Evolutionary conservation across 2,797 vertebrate species (phyloP).

Genomic region (Oreortyx pictus): DNA sequence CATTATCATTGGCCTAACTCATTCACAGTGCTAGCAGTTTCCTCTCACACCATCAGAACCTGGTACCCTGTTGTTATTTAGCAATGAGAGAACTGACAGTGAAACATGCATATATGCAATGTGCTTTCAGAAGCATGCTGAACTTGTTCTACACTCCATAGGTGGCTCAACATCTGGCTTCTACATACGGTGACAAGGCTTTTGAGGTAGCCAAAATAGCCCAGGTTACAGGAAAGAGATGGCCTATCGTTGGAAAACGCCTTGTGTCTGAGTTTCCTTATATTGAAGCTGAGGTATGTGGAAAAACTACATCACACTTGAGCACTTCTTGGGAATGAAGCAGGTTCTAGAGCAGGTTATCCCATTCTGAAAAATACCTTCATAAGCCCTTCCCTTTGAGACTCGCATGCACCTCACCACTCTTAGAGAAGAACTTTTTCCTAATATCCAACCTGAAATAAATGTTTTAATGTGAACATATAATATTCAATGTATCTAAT

Average conservation of each 20-base stretch:
- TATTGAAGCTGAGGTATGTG: conserved; percentile 93
- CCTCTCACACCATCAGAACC: conserved; percentile 55
- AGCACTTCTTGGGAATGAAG: neutral
- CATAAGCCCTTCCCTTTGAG: neutral
- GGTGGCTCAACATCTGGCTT: conserved; percentile 91
- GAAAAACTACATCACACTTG: accelerated
- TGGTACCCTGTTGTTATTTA: neutral
- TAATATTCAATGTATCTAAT: neutral
- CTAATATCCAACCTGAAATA: too few relatives aligned
- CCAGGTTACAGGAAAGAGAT: conserved; percentile 92
- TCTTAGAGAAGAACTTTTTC: too few relatives aligned
- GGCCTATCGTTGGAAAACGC: conserved; percentile 94
- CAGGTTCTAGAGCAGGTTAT: neutral
- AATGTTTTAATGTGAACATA: neutral
- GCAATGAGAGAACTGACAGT: conserved; percentile 10
- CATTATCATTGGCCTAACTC: conserved; percentile 66
- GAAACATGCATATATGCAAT: neutral
- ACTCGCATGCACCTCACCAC: neutral
- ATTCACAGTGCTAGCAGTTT: neutral
- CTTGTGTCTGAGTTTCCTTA: conserved; percentile 97
- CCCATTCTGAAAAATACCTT: neutral
- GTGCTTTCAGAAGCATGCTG: neutral
- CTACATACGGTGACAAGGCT: conserved; percentile 88
- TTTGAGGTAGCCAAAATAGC: conserved; percentile 95
- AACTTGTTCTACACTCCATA: conserved; percentile 63